Base-by-base conservation (phyloP, 1,140 invertebrate genomes). In the Caenorhabditis inopinata region DNA sequence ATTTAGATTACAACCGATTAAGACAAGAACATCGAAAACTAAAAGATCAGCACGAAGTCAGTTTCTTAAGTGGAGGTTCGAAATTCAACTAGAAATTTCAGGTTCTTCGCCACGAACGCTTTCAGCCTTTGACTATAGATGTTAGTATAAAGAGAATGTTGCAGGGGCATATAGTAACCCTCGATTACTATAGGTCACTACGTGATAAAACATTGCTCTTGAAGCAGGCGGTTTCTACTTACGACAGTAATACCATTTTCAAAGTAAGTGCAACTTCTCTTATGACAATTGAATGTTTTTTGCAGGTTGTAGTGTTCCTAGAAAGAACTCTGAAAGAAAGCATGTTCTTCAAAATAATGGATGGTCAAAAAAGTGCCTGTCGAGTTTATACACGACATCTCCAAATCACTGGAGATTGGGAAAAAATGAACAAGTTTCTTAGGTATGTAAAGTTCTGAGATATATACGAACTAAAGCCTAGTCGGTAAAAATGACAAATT, bases 1-100 rank as follows among this genome's bases (percentile, higher is more conserved):
- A 81, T 51, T 49, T 81, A 6, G 80, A 81, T 25, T 81, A 81
- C 21, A 73, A 68, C 18, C 74, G 80, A 27, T 75, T 81, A 18
- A 25, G 80, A 18, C 77, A 78, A 14, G 80, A 81, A 51, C 80
- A 81, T 53, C 48, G 80, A 9, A 81, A 81, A 53, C n/a, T 81
- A 9, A 78, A 81, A 42, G 49, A 47, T 42, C 80, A 81, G 12
- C 73, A 80, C 12, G 80, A 76, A 32, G 79, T 81, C 3, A 16
- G 32, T 6, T 29, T 27, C 16, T 29, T 27, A 21, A 18, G 1
- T 53, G 21, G 14, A 4, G 1, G 9, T 48, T 58, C n/a, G 16
- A 1, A 18, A 16, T 16, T 35, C 3, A 0, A 62, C 21, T 51
- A 25, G 0, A 12, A 11, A 21, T 32, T 80, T 47, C 7, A 80